phyloP scores from a whole-genome alignment of 2,797 vertebrate species.

The Alosa sapidissima region DNA sequence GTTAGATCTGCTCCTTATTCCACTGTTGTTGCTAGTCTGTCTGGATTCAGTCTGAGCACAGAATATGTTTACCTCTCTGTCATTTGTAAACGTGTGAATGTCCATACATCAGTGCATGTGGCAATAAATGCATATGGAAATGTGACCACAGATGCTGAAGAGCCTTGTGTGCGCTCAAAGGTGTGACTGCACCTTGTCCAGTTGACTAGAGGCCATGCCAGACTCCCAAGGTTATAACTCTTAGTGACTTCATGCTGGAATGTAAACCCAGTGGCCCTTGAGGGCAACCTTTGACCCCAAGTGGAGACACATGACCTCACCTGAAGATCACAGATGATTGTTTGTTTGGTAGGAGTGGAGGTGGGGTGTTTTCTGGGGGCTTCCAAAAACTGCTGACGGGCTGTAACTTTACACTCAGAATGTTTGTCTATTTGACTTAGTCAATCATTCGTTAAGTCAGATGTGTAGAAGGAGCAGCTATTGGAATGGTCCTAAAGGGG shows the following conservation, averaged over 20 bases:
- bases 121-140: background rate
- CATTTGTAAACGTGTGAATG: background rate
- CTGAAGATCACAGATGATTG: conserved; percentile 27
- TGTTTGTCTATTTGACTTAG: background rate
- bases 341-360: conserved; percentile 16
- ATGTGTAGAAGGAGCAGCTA: background rate
- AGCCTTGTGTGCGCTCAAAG: background rate
- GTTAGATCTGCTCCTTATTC: background rate
- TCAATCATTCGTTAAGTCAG: background rate
- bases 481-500: background rate
- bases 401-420: background rate
- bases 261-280: conserved; percentile 41
- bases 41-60: background rate
- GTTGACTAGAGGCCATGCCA: conserved; percentile 28
- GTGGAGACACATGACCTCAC: conserved; percentile 28
- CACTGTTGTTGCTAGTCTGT: background rate
- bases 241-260: conserved; percentile 37
- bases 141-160: background rate
- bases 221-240: conserved; percentile 31
- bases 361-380: background rate
- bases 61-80: background rate
- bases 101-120: background rate
- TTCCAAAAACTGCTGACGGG: background rate
- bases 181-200: conserved; percentile 28
- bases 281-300: conserved; percentile 37